Evolutionary conservation across 2,797 vertebrate genomes (phyloP).

Genomic region (Myripristis murdjan): DNA sequence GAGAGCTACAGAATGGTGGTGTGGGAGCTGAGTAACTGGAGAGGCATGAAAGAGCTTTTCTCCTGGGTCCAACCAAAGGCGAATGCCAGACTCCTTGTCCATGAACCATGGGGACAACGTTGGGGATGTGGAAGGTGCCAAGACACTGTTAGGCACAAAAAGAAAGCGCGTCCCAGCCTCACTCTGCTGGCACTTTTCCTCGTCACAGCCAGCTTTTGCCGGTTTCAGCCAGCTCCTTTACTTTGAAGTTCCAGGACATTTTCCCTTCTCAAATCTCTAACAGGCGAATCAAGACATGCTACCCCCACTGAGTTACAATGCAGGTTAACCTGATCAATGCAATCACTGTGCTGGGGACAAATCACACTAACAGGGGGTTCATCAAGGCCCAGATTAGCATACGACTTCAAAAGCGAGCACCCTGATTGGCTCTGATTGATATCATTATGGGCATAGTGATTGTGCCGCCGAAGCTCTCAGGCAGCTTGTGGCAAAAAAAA

Average conservation of each 20-base stretch:
- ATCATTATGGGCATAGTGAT: slow-evolving; percentile 70
- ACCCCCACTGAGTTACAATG: slow-evolving; percentile 53
- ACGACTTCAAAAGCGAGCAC: slow-evolving; percentile 54
- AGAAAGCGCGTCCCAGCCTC: slow-evolving; percentile 62
- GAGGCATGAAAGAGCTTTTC: slow-evolving; percentile 19
- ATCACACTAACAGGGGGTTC: slow-evolving; percentile 61
- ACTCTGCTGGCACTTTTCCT: slow-evolving; percentile 65
- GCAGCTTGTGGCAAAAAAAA: slow-evolving; percentile 27
- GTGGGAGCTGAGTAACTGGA: slow-evolving; percentile 40
- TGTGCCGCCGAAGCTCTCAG: slow-evolving; percentile 56
- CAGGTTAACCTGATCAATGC: slow-evolving; percentile 75
- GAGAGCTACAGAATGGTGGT: slow-evolving; percentile 10
- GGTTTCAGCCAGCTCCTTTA: slow-evolving; percentile 58
- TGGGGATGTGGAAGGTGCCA: slow-evolving; percentile 57
- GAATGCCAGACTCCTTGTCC: slow-evolving; percentile 60
- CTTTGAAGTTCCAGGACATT: slow-evolving; percentile 67
- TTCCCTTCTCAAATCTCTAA: slow-evolving; percentile 54
- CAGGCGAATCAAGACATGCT: slow-evolving; percentile 66
- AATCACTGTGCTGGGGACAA: slow-evolving; percentile 65
- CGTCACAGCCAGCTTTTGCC: slow-evolving; percentile 50
- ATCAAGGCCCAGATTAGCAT: slow-evolving; percentile 70
- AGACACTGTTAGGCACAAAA: slow-evolving; percentile 69
- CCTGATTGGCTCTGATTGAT: slow-evolving; percentile 79
- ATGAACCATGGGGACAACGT: slow-evolving; percentile 54
- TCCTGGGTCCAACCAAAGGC: slow-evolving; percentile 35